Evolutionary conservation across 2,113 vertebrate species (phyloP).

Genomic region (Furnarius figulus): DNA sequence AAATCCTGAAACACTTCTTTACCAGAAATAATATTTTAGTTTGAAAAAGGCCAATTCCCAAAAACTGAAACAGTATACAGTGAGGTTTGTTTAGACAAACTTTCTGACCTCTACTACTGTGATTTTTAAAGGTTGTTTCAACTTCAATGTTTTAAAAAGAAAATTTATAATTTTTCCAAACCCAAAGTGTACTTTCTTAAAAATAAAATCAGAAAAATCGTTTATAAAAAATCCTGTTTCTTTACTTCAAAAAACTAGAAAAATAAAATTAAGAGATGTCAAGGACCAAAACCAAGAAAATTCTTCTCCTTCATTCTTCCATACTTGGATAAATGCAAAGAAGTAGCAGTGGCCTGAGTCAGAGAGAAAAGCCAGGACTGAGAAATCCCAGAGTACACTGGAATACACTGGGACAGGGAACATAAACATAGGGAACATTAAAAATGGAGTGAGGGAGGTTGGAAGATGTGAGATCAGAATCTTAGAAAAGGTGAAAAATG

Average conservation of each 20-base stretch:
- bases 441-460: not conserved
- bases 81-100: not conserved
- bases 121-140: not conserved
- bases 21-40: not conserved
- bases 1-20: not conserved
- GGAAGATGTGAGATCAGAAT: not conserved
- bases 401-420: not conserved
- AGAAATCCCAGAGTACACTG: not conserved
- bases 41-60: not conserved
- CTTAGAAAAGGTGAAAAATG: not conserved
- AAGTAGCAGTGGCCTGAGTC: not conserved
- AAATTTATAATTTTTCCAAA: not conserved
- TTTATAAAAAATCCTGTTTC: not conserved
- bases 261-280: not conserved
- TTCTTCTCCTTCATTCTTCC: not conserved
- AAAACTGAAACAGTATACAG: not conserved
- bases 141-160: not conserved
- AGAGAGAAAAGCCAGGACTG: not conserved
- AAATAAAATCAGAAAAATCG: not conserved
- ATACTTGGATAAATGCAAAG: not conserved
- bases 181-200: not conserved
- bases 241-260: not conserved
- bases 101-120: not conserved
- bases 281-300: not conserved
- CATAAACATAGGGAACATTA: fast-evolving